Percentiles rank a stretch among this genome's conserved stretches.
These are phyloP conservation scores for Anthrax anthrax DNA, from an alignment of 2,888 invertebrate genomes.

Conservation along the genomic window DNA sequence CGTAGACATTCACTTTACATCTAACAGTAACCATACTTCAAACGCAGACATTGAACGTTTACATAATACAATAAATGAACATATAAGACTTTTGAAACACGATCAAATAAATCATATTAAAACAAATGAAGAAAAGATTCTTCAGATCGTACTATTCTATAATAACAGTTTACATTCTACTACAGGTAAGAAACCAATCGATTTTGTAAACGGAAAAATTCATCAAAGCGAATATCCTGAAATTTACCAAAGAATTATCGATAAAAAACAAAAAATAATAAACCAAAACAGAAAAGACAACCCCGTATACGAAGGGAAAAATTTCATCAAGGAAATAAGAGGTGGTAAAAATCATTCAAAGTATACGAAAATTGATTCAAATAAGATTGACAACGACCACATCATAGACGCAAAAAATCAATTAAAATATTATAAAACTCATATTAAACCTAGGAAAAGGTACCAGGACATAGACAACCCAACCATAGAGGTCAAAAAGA, in stretches of 20 bases:
- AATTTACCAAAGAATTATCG: not conserved
- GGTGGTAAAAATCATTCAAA: not conserved
- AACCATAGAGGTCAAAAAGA: not conserved
- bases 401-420: not conserved
- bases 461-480: not conserved
- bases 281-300: not conserved
- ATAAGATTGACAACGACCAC: not conserved
- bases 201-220: slow-evolving; percentile 2
- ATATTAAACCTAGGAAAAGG: not conserved
- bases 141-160: not conserved
- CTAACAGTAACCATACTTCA: not conserved
- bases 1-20: slow-evolving; percentile 1
- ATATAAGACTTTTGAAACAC: not conserved
- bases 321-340: not conserved
- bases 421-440: not conserved
- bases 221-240: not conserved
- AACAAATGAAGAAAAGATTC: not conserved
- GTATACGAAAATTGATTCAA: not conserved
- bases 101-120: not conserved
- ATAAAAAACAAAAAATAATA: not conserved
- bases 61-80: not conserved
- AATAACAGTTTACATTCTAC: slow-evolving; percentile 1
- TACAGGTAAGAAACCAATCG: slow-evolving; percentile 3
- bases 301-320: too few relatives aligned
- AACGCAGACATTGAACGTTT: not conserved